A percentile compares a stretch with the other conserved stretches of the same genome.
Evolutionary conservation across 2,888 invertebrate species (phyloP).

Genomic region (Uloborus plumipes): DNA sequence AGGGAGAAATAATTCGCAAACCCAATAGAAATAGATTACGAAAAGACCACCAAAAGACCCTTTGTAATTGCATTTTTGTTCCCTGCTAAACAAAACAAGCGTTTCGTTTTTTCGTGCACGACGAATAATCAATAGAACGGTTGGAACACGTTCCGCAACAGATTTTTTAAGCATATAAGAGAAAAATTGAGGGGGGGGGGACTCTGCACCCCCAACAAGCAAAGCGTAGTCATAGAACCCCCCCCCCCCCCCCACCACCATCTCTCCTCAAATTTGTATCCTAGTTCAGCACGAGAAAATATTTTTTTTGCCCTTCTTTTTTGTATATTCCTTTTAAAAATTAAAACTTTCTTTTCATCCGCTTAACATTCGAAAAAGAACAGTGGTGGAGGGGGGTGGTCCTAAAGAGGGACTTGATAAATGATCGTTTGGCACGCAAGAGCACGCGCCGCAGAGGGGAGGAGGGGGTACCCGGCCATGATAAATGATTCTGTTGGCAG

Average conservation of each 20-base stretch:
- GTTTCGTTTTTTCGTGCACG: conserved; percentile 14
- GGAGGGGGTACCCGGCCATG: conserved; percentile 15
- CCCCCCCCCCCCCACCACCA: neutral
- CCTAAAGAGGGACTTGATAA: conserved; percentile 62
- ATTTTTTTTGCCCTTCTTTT: conserved; percentile 17
- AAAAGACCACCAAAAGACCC: neutral
- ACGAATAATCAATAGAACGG: conserved; percentile 23
- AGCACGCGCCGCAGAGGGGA: conserved; percentile 43
- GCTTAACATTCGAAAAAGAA: too few relatives aligned
- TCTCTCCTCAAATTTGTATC: conserved; percentile 43
- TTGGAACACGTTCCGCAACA: conserved; percentile 28
- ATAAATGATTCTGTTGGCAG: conserved; percentile 55
- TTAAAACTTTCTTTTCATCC: conserved; percentile 58
- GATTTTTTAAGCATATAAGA: conserved; percentile 7
- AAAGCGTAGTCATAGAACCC: conserved; percentile 21
- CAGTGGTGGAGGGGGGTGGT: conserved; percentile 14
- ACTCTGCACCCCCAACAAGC: conserved; percentile 40
- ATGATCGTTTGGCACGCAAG: conserved; percentile 60
- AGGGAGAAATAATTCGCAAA: too few relatives aligned
- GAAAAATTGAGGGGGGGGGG: conserved; percentile 4
- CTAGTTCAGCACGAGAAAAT: neutral
- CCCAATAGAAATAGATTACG: too few relatives aligned
- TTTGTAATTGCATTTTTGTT: conserved; percentile 25
- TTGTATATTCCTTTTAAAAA: conserved; percentile 36
- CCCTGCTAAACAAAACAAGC: neutral